A percentile compares a stretch with the other conserved stretches of the same genome.
Conservation (phyloP, 2,888 invertebrate species). For the Hymenopus coronatus region DNA sequence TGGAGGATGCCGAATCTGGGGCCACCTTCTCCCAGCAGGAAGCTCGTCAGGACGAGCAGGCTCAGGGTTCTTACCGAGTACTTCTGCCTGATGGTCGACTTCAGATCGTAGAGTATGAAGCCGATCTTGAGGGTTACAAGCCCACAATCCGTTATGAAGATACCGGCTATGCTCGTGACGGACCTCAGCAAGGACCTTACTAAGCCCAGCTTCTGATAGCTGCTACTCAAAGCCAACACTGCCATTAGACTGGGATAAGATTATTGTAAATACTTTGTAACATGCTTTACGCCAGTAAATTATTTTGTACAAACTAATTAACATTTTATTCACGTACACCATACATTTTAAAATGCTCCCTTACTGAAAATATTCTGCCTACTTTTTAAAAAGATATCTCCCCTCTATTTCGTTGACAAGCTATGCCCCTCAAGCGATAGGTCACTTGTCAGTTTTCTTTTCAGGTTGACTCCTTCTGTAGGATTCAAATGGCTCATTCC, state of each 20-base stretch:
- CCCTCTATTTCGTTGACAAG: too few relatives aligned
- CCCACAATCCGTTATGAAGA: slow-evolving; percentile 30
- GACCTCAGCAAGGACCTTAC: too few relatives aligned
- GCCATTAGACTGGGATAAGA: not conserved
- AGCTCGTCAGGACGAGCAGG: slow-evolving; percentile 45
- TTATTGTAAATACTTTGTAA: not conserved
- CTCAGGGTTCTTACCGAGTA: too few relatives aligned
- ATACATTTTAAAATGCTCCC: too few relatives aligned
- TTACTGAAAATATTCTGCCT: too few relatives aligned
- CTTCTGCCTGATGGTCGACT: slow-evolving; percentile 45
- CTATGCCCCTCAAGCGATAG: too few relatives aligned
- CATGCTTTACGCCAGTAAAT: not conserved
- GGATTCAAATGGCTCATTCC: too few relatives aligned
- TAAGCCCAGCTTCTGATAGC: not conserved
- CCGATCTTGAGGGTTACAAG: too few relatives aligned
- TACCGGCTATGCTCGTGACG: not conserved
- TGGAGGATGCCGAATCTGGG: slow-evolving; percentile 44
- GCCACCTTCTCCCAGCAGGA: slow-evolving; percentile 48
- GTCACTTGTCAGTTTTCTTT: too few relatives aligned
- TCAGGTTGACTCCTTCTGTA: too few relatives aligned
- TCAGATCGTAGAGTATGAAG: too few relatives aligned
- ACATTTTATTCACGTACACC: not conserved
- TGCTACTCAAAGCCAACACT: not conserved
- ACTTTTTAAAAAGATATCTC: too few relatives aligned
- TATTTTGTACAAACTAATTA: not conserved